phyloP scores from a whole-genome alignment of 2,113 vertebrate species.

The Euleptes europaea region DNA sequence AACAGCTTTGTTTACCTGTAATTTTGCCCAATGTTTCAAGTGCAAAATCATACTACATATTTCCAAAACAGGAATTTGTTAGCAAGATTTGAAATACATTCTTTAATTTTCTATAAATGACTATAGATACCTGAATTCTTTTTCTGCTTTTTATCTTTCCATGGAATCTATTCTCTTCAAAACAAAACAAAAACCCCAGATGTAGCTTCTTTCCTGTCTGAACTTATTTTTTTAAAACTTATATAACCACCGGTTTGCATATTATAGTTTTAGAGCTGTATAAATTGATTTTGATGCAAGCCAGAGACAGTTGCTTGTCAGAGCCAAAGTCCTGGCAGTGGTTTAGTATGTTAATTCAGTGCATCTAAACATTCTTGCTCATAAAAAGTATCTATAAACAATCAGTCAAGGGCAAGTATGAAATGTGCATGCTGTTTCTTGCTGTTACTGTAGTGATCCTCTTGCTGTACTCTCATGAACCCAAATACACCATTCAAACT shows the following conservation, averaged over 20 bases:
- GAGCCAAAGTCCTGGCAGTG: conserved; percentile 44
- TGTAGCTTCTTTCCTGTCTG: not conserved
- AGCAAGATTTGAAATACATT: conserved; percentile 17
- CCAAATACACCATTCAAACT: not conserved
- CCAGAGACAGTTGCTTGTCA: conserved; percentile 15
- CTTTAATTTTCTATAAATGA: not conserved
- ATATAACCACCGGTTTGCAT: conserved; percentile 21
- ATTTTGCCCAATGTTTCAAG: not conserved
- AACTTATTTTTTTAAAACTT: conserved; percentile 16
- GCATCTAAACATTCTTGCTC: conserved; percentile 43
- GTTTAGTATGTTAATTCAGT: conserved; percentile 46
- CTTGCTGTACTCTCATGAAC: conserved; percentile 45
- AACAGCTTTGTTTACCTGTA: not conserved
- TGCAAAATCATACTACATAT: not conserved
- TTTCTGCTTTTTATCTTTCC: conserved; percentile 7
- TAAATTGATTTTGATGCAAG: conserved; percentile 54
- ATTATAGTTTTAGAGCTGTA: conserved; percentile 47
- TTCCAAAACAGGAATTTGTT: conserved; percentile 19
- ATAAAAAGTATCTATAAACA: conserved; percentile 48
- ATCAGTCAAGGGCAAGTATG: conserved; percentile 14
- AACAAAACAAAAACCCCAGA: not conserved
- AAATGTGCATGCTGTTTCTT: conserved; percentile 26
- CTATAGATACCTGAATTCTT: not conserved
- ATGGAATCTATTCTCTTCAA: conserved; percentile 27
- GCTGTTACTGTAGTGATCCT: conserved; percentile 14